A percentile compares a stretch with the other conserved stretches of the same genome.
Evolutionary conservation across 2,797 vertebrate genomes (phyloP).

Genomic region (Dallia pectoralis): DNA sequence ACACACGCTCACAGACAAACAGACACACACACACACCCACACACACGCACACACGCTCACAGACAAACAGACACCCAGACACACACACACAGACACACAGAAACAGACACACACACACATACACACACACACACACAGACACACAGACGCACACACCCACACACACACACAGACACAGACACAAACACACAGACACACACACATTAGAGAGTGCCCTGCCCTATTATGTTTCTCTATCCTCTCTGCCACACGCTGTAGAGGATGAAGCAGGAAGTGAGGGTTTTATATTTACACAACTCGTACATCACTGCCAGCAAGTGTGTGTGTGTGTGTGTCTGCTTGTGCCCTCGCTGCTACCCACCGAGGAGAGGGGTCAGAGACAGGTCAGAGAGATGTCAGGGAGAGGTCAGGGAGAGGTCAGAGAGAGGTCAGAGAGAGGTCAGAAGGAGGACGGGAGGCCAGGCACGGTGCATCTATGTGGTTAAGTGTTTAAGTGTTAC

Average conservation of each 20-base stretch:
- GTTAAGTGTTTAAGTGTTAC: conserved; percentile 1
- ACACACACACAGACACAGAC: too few species aligned
- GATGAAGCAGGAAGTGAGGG: neutral
- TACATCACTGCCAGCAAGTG: conserved; percentile 11
- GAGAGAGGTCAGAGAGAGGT: too few species aligned
- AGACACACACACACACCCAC: too few species aligned
- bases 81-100: too few species aligned
- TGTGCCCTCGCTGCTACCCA: neutral
- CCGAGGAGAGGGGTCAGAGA: neutral
- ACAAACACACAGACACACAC: neutral
- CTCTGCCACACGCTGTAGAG: conserved; percentile 5
- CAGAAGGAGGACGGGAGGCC: neutral
- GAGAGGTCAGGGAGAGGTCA: neutral
- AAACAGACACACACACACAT: too few species aligned
- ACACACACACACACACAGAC: too few species aligned
- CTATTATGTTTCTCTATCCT: conserved; percentile 2
- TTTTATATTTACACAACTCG: conserved; percentile 2
- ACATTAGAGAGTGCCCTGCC: neutral
- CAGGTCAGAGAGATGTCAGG: too few species aligned
- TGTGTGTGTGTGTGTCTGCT: neutral
- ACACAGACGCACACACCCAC: too few species aligned
- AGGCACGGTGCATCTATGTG: neutral
- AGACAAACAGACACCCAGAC: too few species aligned
- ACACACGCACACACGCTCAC: too few species aligned
- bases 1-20: too few species aligned